Percentiles rank a stretch among this genome's conserved stretches.
phyloP scores from a whole-genome alignment of 2,888 invertebrate genomes.

The Andrena marginata region DNA sequence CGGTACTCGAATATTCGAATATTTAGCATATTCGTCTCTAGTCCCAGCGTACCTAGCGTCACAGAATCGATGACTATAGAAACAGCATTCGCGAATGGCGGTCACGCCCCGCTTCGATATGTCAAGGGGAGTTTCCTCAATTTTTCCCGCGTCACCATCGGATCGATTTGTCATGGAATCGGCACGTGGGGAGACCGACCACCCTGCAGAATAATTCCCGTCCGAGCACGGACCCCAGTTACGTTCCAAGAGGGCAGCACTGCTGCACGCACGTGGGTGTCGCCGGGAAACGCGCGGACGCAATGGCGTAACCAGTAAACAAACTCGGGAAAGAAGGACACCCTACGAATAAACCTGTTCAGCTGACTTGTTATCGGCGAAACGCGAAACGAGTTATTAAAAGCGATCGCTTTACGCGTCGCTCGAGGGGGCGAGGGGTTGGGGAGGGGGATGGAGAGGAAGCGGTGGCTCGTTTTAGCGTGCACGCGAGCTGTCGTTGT shows the following conservation, averaged over 20 bases:
- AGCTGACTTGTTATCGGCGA: conserved; percentile 54
- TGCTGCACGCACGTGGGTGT: conserved; percentile 45
- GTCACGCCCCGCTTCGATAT: conserved; percentile 7
- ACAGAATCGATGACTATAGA: conserved; percentile 4
- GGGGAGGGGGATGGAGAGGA: conserved; percentile 3
- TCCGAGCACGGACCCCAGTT: background rate
- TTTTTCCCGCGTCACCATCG: conserved; percentile 1
- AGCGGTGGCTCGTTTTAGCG: background rate
- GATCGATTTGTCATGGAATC: conserved; percentile 55
- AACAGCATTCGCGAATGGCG: background rate
- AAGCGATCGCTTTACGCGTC: conserved; percentile 50
- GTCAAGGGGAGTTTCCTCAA: conserved; percentile 12
- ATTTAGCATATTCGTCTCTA: too few species aligned
- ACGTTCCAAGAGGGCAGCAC: conserved; percentile 26
- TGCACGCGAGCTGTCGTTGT: conserved; percentile 1
- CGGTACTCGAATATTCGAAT: too few species aligned
- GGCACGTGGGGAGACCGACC: conserved; percentile 30
- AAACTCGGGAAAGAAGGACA: conserved; percentile 63
- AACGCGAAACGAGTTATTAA: conserved; percentile 60
- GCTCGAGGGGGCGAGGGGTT: background rate
- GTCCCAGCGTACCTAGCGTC: background rate
- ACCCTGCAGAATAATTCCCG: too few species aligned
- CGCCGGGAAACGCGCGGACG: conserved; percentile 60
- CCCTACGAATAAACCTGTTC: conserved; percentile 59
- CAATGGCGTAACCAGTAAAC: conserved; percentile 70